Conservation (phyloP, 2,113 vertebrate genomes). For the Aldabrachelys gigantea region DNA sequence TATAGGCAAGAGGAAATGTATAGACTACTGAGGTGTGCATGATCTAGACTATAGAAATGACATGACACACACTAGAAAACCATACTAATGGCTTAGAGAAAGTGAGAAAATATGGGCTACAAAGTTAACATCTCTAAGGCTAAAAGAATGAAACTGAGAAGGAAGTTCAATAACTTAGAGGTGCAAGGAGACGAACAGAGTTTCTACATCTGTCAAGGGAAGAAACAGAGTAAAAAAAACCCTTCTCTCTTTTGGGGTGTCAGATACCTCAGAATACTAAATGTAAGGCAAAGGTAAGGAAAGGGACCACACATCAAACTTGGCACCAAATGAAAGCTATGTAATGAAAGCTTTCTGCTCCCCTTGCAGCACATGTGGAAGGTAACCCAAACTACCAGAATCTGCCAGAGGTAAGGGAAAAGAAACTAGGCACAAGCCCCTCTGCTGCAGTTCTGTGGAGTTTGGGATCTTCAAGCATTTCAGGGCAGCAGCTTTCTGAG, state of each 20-base stretch:
- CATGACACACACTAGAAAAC: neutral
- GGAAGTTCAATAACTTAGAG: neutral
- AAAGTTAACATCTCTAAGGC: neutral
- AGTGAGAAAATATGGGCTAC: rapidly evolving
- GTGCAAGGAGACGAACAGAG: neutral
- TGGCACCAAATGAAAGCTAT: neutral
- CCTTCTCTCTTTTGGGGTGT: neutral
- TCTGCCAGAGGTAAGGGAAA: rapidly evolving
- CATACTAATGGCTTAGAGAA: neutral
- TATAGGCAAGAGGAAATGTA: neutral
- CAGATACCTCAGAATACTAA: neutral
- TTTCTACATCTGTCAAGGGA: neutral
- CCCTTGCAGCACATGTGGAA: neutral
- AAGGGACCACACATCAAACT: rapidly evolving
- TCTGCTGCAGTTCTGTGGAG: neutral
- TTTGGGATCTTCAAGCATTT: no score
- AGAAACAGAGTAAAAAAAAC: neutral
- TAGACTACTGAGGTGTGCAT: rapidly evolving
- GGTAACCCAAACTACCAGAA: neutral
- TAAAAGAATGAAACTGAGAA: neutral
- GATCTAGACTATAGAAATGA: neutral
- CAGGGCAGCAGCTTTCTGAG: no score
- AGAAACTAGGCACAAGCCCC: neutral
- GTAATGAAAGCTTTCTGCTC: neutral
- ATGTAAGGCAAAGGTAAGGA: neutral